Percentiles rank a stretch among this genome's conserved stretches.
Evolutionary conservation across 2,797 vertebrate species (phyloP).

Genomic region (Anguilla anguilla): DNA sequence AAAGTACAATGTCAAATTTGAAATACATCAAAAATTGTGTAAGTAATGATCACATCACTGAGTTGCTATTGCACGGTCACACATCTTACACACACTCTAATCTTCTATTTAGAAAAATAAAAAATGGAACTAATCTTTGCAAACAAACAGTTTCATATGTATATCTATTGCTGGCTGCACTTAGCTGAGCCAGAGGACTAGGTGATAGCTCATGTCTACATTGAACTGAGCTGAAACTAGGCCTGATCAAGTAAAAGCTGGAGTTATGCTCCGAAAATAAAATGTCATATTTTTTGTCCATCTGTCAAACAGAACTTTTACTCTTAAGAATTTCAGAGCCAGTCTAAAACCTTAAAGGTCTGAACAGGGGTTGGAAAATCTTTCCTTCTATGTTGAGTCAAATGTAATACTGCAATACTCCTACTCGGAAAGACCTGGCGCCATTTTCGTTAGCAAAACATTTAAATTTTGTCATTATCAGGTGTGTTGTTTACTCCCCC

Average conservation of each 20-base stretch:
- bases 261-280: slow-evolving; percentile 12
- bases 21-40: slow-evolving; percentile 26
- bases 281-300: neutral
- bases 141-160: slow-evolving; percentile 25
- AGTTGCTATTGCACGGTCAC: slow-evolving; percentile 22
- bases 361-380: neutral
- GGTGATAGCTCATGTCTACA: slow-evolving; percentile 12
- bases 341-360: slow-evolving; percentile 12
- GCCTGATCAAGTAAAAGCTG: slow-evolving; percentile 12
- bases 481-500: neutral
- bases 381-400: slow-evolving; percentile 14
- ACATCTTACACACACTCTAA: slow-evolving; percentile 11
- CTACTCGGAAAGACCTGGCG: neutral
- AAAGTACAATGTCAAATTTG: slow-evolving; percentile 32
- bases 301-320: slow-evolving; percentile 7
- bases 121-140: slow-evolving; percentile 25
- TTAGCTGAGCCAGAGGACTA: slow-evolving; percentile 26
- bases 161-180: slow-evolving; percentile 35
- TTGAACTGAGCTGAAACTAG: slow-evolving; percentile 3
- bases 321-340: slow-evolving; percentile 17
- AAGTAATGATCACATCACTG: slow-evolving; percentile 28
- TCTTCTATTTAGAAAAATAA: slow-evolving; percentile 26
- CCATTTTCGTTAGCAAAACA: slow-evolving; percentile 11
- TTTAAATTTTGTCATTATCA: slow-evolving; percentile 24
- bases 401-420: slow-evolving; percentile 15